Base-by-base conservation (phyloP, 2,888 invertebrate species). In the Polyommatus icarus region DNA sequence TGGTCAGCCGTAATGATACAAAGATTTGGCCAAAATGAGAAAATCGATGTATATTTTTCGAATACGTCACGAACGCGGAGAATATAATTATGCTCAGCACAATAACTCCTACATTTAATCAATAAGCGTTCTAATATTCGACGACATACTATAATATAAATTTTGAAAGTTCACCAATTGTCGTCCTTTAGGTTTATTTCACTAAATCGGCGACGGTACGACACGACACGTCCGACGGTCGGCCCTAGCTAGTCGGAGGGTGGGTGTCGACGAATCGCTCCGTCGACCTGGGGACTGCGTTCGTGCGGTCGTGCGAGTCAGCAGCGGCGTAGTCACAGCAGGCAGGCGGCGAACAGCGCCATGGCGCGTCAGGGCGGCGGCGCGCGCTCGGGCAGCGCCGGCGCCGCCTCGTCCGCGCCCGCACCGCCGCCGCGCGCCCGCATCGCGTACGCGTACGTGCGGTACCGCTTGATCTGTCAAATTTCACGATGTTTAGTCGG, bases 311-410 rank as follows among this genome's bases (percentile, higher is more conserved):
- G 79, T 79, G 32, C 59, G 73, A 54, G 73, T 75, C 75, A 57
- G 61, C n/a, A 67, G 78, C 76, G 76, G 61, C 24, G 76, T 80
- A 79, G 76, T 79, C 77, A 78, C 94, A 96, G 96, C 95, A 96
- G 96, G 95, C 97, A 97, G 95, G 97, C 97, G 94, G 96, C 96
- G 95, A 97, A 96, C 94, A 96, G 96, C 87, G 96, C 96, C 96
- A 96, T 96, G 94, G 96, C 96, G 94, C 96, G 96, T 97, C 97
- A 97, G 85, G 88, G 88, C 81, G 89, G 93, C 46, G 96, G 94
- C 96, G 95, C 88, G 82, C 95, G 91, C 83, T 95, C 95, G 75
- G 95, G 95, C 85, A 95, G 94, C 80, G 95, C 95, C 73, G 95
- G 95, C 83, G 95, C 95, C 75, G 84, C 87, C 79, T 88, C 90